Conservation (phyloP, 2,797 vertebrate species). For the Prionace glauca region DNA sequence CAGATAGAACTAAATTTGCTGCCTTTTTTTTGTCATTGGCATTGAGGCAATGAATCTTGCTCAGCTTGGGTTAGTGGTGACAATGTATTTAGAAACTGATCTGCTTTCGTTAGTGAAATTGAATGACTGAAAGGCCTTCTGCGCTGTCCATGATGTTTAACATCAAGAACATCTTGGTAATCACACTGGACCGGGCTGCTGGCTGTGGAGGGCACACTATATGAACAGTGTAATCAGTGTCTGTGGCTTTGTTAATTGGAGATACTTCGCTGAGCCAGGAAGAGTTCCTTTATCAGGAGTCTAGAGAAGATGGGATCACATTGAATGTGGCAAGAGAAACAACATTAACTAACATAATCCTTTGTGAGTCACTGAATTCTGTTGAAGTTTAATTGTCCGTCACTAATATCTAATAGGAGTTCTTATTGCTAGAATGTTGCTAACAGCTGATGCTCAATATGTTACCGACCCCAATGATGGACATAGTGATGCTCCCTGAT, state of each 20-base stretch:
- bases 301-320: neutral
- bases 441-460: neutral
- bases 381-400: conserved; percentile 9
- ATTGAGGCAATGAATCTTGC: neutral
- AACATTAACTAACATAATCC: neutral
- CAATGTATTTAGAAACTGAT: neutral
- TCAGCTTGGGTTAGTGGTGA: neutral
- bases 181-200: neutral
- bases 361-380: conserved; percentile 6
- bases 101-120: neutral
- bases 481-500: neutral
- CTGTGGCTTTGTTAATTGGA: neutral
- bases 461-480: neutral
- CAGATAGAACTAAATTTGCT: neutral
- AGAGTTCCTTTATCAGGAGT: neutral
- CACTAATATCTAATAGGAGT: neutral
- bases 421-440: neutral
- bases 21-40: neutral
- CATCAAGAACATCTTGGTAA: neutral
- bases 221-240: neutral
- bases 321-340: neutral
- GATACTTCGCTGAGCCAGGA: neutral
- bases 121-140: neutral
- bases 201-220: neutral
- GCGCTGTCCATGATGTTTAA: neutral